These are phyloP conservation scores for Hypomecis punctinalis DNA, from an alignment of 2,888 invertebrate species.

Conservation along the genomic window DNA sequence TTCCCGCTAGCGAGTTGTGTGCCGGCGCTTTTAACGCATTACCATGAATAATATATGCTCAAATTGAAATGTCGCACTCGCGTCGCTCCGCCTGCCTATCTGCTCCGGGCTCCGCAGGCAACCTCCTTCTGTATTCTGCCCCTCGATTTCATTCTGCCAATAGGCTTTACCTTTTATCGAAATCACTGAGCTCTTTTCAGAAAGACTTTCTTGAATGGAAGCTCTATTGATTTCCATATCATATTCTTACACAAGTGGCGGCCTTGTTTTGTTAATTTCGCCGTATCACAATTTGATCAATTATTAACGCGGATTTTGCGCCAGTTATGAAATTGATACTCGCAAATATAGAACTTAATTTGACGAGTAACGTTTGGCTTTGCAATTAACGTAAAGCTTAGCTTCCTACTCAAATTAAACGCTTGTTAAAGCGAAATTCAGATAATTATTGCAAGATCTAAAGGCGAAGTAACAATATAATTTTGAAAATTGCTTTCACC, in stretches of 20 bases:
- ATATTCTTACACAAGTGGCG: slow-evolving; percentile 26
- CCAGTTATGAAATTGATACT: slow-evolving; percentile 40
- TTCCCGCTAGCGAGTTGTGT: slow-evolving; percentile 71
- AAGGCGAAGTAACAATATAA: slow-evolving; percentile 78
- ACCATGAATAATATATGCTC: slow-evolving; percentile 84
- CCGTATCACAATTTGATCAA: slow-evolving; percentile 15
- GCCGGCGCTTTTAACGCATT: slow-evolving; percentile 83
- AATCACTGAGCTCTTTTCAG: slow-evolving; percentile 61
- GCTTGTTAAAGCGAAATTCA: slow-evolving; percentile 75
- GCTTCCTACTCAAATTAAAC: slow-evolving; percentile 75
- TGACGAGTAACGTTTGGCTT: slow-evolving; percentile 57
- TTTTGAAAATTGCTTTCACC: slow-evolving; percentile 76
- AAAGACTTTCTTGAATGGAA: slow-evolving; percentile 49
- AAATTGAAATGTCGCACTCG: slow-evolving; percentile 85
- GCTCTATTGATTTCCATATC: slow-evolving; percentile 47
- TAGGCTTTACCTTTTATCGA: slow-evolving; percentile 77
- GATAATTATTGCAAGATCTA: slow-evolving; percentile 79
- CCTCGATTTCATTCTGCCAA: slow-evolving; percentile 68
- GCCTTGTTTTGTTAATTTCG: not conserved
- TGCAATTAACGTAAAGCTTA: slow-evolving; percentile 65
- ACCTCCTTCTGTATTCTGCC: slow-evolving; percentile 69
- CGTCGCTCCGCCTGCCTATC: slow-evolving; percentile 78
- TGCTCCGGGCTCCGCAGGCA: slow-evolving; percentile 55
- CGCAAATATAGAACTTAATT: slow-evolving; percentile 49
- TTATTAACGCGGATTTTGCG: slow-evolving; percentile 32